Conservation (phyloP, 2,113 vertebrate genomes). For the Anoura caudifer region DNA sequence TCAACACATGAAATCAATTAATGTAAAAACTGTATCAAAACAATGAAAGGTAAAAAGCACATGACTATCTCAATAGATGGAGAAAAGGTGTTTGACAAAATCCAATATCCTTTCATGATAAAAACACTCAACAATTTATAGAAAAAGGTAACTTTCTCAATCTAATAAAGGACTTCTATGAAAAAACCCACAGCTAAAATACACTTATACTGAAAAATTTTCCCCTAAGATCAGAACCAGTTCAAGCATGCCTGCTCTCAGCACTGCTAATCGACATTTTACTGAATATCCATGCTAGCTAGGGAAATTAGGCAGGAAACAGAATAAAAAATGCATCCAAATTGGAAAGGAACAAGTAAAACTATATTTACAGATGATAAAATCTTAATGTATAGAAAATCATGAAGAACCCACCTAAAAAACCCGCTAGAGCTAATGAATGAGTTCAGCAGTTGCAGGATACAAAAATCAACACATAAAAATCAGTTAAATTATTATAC, state of each 20-base stretch:
- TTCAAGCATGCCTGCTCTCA: background rate
- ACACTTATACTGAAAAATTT: background rate
- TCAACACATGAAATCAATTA: background rate
- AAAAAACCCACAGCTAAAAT: slow-evolving; percentile 1
- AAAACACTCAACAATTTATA: background rate
- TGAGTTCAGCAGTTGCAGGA: background rate
- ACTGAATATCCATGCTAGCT: background rate
- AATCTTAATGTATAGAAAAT: background rate
- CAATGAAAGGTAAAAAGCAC: background rate
- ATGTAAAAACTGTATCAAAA: background rate
- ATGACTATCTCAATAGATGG: background rate
- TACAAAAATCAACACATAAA: slow-evolving; percentile 29
- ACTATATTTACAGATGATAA: background rate
- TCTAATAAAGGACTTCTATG: background rate
- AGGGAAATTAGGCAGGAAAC: background rate
- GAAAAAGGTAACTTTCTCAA: background rate
- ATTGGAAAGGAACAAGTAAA: background rate
- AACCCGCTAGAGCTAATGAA: background rate
- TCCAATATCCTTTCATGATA: background rate
- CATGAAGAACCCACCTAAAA: background rate
- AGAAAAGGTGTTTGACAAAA: background rate
- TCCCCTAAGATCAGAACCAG: background rate
- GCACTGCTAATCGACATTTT: background rate
- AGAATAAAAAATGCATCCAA: background rate
- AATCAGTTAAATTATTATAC: background rate